A percentile compares a stretch with the other conserved stretches of the same genome.
These are phyloP conservation scores for Forbesichthys agassizii DNA, from an alignment of 2,113 vertebrate species.

Conservation along the genomic window DNA sequence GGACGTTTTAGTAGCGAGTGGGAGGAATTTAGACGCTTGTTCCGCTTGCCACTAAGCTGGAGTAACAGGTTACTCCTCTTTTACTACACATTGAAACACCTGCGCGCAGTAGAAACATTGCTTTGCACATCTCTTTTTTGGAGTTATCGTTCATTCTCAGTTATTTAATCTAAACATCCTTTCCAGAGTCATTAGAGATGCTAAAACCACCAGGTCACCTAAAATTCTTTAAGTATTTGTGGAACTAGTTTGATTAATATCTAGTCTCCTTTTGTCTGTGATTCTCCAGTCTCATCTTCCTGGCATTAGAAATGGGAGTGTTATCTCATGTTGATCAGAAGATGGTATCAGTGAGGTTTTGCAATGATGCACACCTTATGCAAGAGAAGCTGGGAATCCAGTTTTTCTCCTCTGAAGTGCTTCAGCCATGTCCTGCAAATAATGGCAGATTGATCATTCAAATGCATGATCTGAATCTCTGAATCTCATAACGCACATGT, in stretches of 20 bases:
- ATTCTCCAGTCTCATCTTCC: background rate
- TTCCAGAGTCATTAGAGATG: conserved; percentile 3
- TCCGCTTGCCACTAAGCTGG: conserved; percentile 38
- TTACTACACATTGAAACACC: conserved; percentile 1
- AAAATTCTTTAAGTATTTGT: background rate
- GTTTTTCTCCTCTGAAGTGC: conserved; percentile 6
- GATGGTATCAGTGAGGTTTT: conserved; percentile 22
- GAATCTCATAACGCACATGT: background rate
- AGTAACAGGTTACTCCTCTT: conserved; percentile 51
- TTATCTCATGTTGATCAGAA: conserved; percentile 19
- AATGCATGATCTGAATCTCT: background rate
- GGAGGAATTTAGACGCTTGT: conserved; percentile 30
- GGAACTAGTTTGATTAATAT: background rate
- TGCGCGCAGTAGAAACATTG: no score
- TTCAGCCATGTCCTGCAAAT: background rate
- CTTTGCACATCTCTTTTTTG: no score
- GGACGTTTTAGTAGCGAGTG: conserved; percentile 10
- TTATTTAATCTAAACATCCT: no score
- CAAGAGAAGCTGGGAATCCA: conserved; percentile 19
- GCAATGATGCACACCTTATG: conserved; percentile 20
- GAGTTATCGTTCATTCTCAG: background rate
- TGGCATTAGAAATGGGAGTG: conserved; percentile 5
- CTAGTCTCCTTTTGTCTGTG: background rate
- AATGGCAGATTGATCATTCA: background rate
- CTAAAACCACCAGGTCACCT: conserved; percentile 33